Evolutionary conservation across 2,113 vertebrate species (phyloP).

Genomic region (Chiloscyllium plagiosum): DNA sequence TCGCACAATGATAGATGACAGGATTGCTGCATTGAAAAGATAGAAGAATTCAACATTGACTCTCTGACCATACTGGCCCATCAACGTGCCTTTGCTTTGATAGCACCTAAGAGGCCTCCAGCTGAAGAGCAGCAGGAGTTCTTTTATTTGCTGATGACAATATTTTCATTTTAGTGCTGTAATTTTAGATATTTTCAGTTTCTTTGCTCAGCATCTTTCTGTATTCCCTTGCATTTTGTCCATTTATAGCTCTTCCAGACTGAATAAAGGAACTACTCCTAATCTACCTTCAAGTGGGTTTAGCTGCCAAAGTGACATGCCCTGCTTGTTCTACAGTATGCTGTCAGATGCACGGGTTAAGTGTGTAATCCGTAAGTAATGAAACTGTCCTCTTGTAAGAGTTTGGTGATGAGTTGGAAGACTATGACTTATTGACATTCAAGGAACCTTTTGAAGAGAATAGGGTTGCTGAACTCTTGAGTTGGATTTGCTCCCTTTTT

Average conservation of each 20-base stretch:
- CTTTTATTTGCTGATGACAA: not conserved
- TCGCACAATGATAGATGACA: not conserved
- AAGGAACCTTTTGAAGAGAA: not conserved
- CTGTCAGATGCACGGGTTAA: not conserved
- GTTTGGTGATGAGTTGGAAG: not conserved
- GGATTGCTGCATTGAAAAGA: not conserved
- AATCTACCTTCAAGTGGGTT: not conserved
- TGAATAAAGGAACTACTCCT: not conserved
- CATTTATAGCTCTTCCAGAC: not conserved
- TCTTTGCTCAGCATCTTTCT: not conserved
- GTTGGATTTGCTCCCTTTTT: not conserved
- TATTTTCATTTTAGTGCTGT: not conserved
- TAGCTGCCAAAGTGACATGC: not conserved
- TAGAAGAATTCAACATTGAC: not conserved
- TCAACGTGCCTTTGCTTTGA: not conserved
- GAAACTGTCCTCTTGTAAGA: not conserved
- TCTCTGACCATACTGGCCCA: not conserved
- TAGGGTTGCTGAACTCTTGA: not conserved
- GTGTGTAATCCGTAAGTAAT: not conserved
- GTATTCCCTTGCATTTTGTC: not conserved
- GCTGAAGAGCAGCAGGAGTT: not conserved
- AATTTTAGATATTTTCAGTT: not conserved
- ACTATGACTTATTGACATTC: not conserved
- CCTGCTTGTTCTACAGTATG: not conserved
- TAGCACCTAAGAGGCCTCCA: not conserved